Conservation (phyloP, 1,140 invertebrate species). For the Batillaria attramentaria region DNA sequence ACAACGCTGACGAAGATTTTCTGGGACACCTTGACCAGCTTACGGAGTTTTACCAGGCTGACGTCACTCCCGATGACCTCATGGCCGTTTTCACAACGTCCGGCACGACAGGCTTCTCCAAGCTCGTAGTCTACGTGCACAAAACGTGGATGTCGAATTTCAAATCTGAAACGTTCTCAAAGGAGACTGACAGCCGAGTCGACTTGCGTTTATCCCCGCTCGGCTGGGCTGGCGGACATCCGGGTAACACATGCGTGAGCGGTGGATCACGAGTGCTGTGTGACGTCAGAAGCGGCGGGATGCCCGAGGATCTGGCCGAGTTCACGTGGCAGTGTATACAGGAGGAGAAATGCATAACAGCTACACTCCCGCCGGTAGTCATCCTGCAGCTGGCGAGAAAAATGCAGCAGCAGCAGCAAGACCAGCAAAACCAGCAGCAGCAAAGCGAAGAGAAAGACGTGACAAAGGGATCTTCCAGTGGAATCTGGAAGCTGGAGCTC, state of each 20-base stretch:
- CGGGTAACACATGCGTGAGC: background rate
- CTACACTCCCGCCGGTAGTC: background rate
- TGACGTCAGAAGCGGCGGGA: slow-evolving; percentile 1
- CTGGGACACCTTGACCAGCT: background rate
- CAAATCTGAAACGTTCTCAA: no score
- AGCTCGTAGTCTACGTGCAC: background rate
- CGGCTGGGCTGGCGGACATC: background rate
- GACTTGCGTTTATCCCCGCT: background rate
- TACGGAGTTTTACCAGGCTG: background rate
- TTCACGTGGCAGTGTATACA: background rate
- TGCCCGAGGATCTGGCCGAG: background rate
- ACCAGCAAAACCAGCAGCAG: no score
- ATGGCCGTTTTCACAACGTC: background rate
- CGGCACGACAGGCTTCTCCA: slow-evolving; percentile 8
- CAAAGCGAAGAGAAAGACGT: no score
- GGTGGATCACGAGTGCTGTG: background rate
- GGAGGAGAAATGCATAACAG: background rate
- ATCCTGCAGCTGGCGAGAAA: background rate
- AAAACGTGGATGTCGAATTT: background rate
- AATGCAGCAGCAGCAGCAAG: no score
- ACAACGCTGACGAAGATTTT: background rate
- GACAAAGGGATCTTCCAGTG: background rate
- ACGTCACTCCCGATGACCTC: background rate
- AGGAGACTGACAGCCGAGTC: background rate
- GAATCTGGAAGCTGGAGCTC: background rate